Base-by-base conservation (phyloP, 2,797 vertebrate species). In the Peromyscus attwateri region DNA sequence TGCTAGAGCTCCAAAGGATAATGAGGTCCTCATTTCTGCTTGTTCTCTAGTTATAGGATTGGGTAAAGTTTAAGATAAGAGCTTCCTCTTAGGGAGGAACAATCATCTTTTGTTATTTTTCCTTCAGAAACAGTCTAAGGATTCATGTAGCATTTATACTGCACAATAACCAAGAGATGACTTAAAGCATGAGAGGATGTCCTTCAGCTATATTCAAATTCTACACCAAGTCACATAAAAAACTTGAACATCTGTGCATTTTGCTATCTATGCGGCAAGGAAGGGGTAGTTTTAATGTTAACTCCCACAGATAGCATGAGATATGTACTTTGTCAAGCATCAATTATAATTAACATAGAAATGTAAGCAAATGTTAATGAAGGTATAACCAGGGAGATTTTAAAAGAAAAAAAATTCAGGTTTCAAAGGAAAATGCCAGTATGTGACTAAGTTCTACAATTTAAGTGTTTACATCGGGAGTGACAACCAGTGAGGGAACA, bases 331-430 rank as follows among this genome's bases (percentile, higher is more conserved):
- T 49, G 29, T 1, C 60, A 29, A 95, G 60, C 23, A 60, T 49
- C 82, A 89, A 34, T 6, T 19, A 52, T 40, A 80, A 95, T 49
- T 82, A 37, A 87, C 2, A 89, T 52, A 46, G 79, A 84, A 79
- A 76, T 73, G 57, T 91, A 88, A 93, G 49, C 66, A 92, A 95
- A 77, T 29, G 25, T 87, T 81, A 95, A 46, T 68, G 70, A 89
- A 68, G 19, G 16, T 66, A 0, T 37, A 88, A 52, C 62, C 70
- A 64, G 64, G n/a, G 17, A 85, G 52, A 49, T 70, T 93, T 55
- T 93, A 1, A 73, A 83, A 90, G 21, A 8, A 87, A 81, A 49
- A 92, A 37, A 55, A 87, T 60, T 84, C 1, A 77, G 4, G 70
- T 85, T 94, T 77, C 34, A 83, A 92, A 94, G 23, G 27, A 87